Percentiles rank a stretch among this genome's conserved stretches.
Conservation (phyloP, 2,113 vertebrate species). For the Nanger granti region DNA sequence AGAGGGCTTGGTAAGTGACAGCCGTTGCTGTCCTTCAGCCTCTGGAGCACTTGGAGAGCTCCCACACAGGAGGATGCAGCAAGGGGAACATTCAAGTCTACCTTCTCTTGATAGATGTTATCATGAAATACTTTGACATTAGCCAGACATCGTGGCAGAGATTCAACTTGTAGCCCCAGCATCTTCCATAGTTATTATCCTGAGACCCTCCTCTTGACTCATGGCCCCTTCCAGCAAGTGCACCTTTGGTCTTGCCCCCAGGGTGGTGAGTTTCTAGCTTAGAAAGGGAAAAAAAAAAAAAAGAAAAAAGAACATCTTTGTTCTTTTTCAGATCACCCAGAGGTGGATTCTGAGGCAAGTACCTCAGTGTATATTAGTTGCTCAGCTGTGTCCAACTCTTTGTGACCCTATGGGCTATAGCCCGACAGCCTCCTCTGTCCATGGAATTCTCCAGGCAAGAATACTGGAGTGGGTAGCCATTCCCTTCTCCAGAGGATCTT, state of each 20-base stretch:
- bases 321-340: background rate
- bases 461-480: background rate
- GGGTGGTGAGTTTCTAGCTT: background rate
- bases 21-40: background rate
- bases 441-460: background rate
- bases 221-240: background rate
- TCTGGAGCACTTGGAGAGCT: background rate
- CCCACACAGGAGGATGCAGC: background rate
- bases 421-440: background rate
- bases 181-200: accelerated
- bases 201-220: background rate
- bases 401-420: background rate
- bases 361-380: background rate
- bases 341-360: background rate
- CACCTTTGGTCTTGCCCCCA: background rate
- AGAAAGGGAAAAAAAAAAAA: background rate
- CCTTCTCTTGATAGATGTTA: background rate
- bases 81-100: background rate
- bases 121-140: background rate
- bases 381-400: background rate
- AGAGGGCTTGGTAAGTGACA: background rate
- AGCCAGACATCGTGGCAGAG: accelerated
- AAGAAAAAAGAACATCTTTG: background rate
- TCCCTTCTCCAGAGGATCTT: background rate
- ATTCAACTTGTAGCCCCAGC: no score